Evolutionary conservation across 2,888 invertebrate genomes (phyloP), one percentile per base, ranked within the genome.

Genomic region (Sussaba pulchella): DNA sequence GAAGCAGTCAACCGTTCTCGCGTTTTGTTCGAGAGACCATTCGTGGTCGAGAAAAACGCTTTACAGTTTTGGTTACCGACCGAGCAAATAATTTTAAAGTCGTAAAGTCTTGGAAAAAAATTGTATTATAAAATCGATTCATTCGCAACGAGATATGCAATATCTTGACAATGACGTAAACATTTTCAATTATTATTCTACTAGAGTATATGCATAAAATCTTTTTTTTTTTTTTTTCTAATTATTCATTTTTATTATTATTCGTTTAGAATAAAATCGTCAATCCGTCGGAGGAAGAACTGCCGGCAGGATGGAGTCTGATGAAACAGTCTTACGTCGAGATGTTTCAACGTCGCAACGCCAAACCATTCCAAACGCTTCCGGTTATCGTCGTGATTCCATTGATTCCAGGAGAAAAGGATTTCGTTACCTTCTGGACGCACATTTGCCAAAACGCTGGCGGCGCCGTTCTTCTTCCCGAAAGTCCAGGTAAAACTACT

Each of bases 231-330:
- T 21, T 24, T 50, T 52, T 47, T 10, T 21, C 1, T 41, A 14
- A 24, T 26, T 39, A 43, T 5, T 24, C n/a, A 1, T 21, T 26
- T 61, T 64, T 45, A 45, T 67, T 39, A 39, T 8, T 5, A 50
- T 17, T 52, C n/a, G 63, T 67, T 78, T 84, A 91, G 85, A 92
- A 92, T 43, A 90, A 90, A 79, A 83, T 92, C 1, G 85, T 92
- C 0, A 93, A 93, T 77, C 82, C 89, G 3, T 94, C 93, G 78
- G 92, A 94, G 2, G 94, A 93, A 85, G 90, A 92, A 2, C 87
- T 96, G 80, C 95, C 95, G 0, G 93, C 94, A 0, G 96, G 96
- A 2, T 95, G 94, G 94, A 94, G 94, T 1, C 87, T 94, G 0
- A 88, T 93, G 24, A 93, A 93, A 43, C 91, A 92, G 69, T 85